Conservation (phyloP, 2,113 vertebrate species). For the Coregonus clupeaformis region DNA sequence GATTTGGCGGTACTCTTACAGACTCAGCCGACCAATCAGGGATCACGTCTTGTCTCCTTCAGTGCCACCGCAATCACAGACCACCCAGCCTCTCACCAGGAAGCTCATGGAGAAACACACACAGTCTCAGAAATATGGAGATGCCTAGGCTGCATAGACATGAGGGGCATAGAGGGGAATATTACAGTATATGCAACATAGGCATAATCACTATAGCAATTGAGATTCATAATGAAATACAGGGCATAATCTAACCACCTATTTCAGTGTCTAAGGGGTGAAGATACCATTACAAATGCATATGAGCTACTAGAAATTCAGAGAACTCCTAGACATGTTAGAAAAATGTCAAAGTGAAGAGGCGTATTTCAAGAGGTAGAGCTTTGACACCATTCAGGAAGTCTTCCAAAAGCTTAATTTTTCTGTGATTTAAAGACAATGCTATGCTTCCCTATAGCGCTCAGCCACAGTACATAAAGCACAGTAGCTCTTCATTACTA, state of each 20-base stretch:
- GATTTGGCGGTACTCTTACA: conserved; percentile 67
- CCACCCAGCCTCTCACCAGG: not conserved
- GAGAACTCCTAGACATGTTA: no score
- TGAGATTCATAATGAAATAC: no score
- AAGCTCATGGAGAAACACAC: conserved; percentile 5
- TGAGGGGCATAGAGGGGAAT: no score
- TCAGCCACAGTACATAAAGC: conserved; percentile 9
- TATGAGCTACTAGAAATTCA: no score
- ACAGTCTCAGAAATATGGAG: not conserved
- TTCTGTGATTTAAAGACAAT: conserved; percentile 4
- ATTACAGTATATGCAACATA: no score
- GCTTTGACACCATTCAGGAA: not conserved
- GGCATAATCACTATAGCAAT: no score
- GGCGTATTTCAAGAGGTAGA: not conserved
- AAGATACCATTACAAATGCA: no score
- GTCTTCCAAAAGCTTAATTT: not conserved
- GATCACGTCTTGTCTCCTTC: conserved; percentile 50
- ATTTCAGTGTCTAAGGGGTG: no score
- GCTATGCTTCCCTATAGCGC: no score
- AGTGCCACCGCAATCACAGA: conserved; percentile 67
- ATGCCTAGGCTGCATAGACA: no score
- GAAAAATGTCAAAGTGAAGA: not conserved
- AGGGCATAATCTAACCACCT: no score
- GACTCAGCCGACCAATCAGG: conserved; percentile 71
- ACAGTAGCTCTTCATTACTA: not conserved